phyloP scores from a whole-genome alignment of 2,888 invertebrate genomes.

The Epistrophella euchroma region DNA sequence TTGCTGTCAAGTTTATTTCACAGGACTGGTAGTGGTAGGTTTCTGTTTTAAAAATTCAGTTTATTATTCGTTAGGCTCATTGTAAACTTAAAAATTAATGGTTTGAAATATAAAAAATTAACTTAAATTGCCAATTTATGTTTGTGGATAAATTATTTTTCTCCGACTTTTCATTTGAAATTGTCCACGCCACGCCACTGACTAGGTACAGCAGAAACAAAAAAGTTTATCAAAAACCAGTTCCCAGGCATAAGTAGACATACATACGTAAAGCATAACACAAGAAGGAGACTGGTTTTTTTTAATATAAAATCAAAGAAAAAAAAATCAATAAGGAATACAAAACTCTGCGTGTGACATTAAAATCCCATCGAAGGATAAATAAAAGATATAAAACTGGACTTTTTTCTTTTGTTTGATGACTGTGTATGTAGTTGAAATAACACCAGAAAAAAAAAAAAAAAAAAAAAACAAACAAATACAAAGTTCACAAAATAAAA shows the following conservation, averaged over 20 bases:
- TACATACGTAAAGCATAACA: background rate
- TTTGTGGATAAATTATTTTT: too few relatives aligned
- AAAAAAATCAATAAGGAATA: background rate
- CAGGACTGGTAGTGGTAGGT: too few relatives aligned
- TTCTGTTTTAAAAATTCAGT: too few relatives aligned
- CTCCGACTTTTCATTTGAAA: too few relatives aligned
- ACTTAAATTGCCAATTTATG: too few relatives aligned
- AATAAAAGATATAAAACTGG: conserved; percentile 30
- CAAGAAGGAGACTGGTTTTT: conserved; percentile 5
- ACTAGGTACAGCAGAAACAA: background rate
- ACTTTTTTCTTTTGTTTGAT: background rate
- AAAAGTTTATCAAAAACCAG: background rate
- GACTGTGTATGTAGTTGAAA: background rate
- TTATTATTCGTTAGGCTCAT: too few relatives aligned
- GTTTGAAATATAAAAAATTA: too few relatives aligned
- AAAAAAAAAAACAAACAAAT: too few relatives aligned
- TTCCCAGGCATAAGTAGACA: background rate
- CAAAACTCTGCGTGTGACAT: conserved; percentile 13
- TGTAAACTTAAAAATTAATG: too few relatives aligned
- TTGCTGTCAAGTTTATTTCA: too few relatives aligned
- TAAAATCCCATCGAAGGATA: too few relatives aligned
- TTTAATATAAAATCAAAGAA: background rate
- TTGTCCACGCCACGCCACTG: too few relatives aligned
- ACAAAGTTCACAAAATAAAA: conserved; percentile 1
- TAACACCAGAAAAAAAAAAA: conserved; percentile 3